phyloP scores from a whole-genome alignment of 2,888 invertebrate species.

The Harmothoe impar region DNA sequence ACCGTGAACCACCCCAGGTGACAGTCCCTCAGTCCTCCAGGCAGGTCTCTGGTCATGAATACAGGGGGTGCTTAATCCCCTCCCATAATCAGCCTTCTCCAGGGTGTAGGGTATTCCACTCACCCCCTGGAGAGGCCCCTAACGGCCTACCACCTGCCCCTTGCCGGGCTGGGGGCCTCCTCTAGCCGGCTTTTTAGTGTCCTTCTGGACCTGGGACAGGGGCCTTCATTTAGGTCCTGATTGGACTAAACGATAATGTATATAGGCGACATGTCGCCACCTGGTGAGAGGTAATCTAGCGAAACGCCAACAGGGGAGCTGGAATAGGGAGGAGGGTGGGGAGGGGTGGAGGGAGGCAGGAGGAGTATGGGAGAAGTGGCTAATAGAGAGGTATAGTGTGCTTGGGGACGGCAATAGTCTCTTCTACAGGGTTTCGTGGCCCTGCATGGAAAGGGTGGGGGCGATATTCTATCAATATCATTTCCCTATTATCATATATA shows the following conservation, averaged over 20 bases:
- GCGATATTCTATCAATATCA: too few relatives aligned
- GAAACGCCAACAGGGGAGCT: background rate
- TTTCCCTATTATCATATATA: too few relatives aligned
- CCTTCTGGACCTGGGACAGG: background rate
- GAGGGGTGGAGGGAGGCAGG: background rate
- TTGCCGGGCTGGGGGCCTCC: background rate
- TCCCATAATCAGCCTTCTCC: background rate
- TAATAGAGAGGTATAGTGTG: too few relatives aligned
- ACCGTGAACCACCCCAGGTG: background rate
- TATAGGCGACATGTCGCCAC: background rate
- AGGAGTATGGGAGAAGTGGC: too few relatives aligned
- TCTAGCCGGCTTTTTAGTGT: background rate
- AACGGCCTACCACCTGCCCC: background rate
- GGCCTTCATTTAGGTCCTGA: slow-evolving; percentile 33
- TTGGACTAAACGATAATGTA: slow-evolving; percentile 53
- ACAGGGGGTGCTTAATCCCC: background rate
- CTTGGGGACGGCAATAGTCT: too few relatives aligned
- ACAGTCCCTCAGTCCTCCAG: background rate
- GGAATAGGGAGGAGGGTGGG: background rate
- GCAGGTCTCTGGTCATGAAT: background rate
- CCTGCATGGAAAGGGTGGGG: too few relatives aligned
- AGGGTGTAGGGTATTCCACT: slow-evolving; percentile 14
- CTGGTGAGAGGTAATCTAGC: background rate
- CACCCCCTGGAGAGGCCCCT: background rate
- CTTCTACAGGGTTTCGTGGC: too few relatives aligned